phyloP scores from a whole-genome alignment of 2,888 invertebrate genomes.

The Amblyjoppa fuscipennis region DNA sequence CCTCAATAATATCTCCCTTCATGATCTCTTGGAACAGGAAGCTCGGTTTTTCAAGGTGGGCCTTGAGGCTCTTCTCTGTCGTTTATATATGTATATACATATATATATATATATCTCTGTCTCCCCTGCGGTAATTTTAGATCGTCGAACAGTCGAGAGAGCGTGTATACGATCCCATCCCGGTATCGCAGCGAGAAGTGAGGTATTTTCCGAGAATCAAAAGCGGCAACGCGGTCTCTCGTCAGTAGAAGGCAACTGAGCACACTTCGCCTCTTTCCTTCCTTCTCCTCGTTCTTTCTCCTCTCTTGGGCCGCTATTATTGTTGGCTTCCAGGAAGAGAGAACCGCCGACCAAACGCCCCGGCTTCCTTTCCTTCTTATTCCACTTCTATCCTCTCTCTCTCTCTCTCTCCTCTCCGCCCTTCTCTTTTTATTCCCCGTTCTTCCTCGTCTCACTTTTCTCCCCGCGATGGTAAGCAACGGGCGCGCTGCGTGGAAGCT shows the following conservation, averaged over 20 bases:
- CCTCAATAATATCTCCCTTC: constrained; percentile 23
- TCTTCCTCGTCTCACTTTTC: constrained; percentile 39
- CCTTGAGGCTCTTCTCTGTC: constrained; percentile 15
- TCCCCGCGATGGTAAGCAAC: constrained; percentile 28
- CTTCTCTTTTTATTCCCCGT: constrained; percentile 41
- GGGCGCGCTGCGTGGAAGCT: constrained; percentile 31
- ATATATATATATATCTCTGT: constrained; percentile 8
- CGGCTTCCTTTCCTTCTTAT: constrained; percentile 74
- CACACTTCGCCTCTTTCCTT: constrained; percentile 59
- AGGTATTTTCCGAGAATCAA: constrained; percentile 80
- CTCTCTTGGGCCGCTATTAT: constrained; percentile 77
- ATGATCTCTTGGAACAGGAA: constrained; percentile 43
- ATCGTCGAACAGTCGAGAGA: constrained; percentile 46
- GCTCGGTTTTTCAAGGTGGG: constrained; percentile 61
- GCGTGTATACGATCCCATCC: constrained; percentile 56
- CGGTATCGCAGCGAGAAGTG: constrained; percentile 62
- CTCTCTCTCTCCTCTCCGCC: constrained; percentile 53
- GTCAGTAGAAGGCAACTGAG: constrained; percentile 72
- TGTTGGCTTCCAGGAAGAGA: constrained; percentile 81
- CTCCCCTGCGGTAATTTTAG: constrained; percentile 63
- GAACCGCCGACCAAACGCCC: constrained; percentile 77
- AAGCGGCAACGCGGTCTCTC: constrained; percentile 75
- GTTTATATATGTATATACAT: background rate
- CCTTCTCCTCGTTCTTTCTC: constrained; percentile 65
- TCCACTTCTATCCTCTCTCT: constrained; percentile 66